Evolutionary conservation across 2,113 vertebrate species (phyloP), one percentile per base, ranked within the genome.

Genomic region (Tricholaema leucomelas): DNA sequence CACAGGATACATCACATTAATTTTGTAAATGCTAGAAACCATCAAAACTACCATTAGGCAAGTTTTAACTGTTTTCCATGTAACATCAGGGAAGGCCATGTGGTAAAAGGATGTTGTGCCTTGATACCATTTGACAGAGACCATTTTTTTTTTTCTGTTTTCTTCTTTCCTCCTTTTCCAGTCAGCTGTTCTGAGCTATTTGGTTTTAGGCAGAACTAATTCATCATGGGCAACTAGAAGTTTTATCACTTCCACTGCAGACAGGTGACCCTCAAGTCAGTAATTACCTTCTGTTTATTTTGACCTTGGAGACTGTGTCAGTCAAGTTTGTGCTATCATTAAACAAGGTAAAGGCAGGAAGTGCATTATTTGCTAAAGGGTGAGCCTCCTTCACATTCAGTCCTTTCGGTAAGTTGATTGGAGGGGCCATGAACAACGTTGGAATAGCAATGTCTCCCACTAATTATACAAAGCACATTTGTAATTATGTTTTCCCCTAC

Each of bases 121-220:
- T 79, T 59, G 36, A 46, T 30, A 11, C 7, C 88, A 18, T 55
- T 64, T 38, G 13, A 69, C 20, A 28, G 0, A 1, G 36, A 35
- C 4, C 1, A n/a, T n/a, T n/a, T n/a, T n/a, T n/a, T n/a, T 5
- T 12, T 35, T 1, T 1, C 3, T 27, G 0, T 66, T 87, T 87
- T 38, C 23, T 48, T 59, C 25, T 56, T 78, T 15, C 44, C 3
- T 75, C 35, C 8, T 6, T 81, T 87, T 54, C 58, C 56, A 77
- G 20, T 2, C 8, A 73, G 12, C 24, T 46, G 36, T 56, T 61
- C 50, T 69, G 38, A 81, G 42, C 15, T 40, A 18, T 42, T 70
- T 70, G 20, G 7, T 61, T 73, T 25, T 35, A 28, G 23, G 8
- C 35, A 78, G 61, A 89, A 66, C 13, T 71, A 50, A 71, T 71